Evolutionary conservation across 2,888 invertebrate species (phyloP).

Genomic region (Scaptomyza flava): DNA sequence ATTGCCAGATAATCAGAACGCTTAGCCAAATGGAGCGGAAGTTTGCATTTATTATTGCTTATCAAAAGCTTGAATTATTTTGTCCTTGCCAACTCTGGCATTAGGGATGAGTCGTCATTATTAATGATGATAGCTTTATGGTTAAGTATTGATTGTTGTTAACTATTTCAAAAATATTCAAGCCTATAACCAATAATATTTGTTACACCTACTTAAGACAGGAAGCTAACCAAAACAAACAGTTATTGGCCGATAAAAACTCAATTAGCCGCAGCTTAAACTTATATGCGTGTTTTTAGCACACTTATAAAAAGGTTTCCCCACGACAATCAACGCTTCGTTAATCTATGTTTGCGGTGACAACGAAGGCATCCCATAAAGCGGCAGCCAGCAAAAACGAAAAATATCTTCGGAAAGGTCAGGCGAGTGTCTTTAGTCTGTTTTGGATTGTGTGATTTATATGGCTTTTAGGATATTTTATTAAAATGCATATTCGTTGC

Average conservation of each 20-base stretch:
- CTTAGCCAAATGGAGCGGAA: constrained; percentile 9
- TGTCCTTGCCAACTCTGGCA: background rate
- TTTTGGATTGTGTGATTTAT: constrained; percentile 82
- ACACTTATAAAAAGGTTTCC: constrained; percentile 1
- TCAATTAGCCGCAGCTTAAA: constrained; percentile 33
- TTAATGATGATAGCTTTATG: no score
- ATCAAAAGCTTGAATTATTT: background rate
- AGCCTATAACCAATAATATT: background rate
- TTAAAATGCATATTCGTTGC: constrained; percentile 85
- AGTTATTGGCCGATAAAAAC: constrained; percentile 48
- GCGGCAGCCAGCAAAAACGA: background rate
- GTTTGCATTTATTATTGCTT: constrained; percentile 11
- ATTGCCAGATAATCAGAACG: constrained; percentile 11
- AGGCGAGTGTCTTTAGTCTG: constrained; percentile 9
- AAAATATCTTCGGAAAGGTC: background rate
- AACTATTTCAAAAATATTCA: no score
- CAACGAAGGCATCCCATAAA: background rate
- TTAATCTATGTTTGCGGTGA: constrained; percentile 6
- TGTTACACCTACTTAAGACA: constrained; percentile 18
- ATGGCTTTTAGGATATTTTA: constrained; percentile 85
- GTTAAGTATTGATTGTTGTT: no score
- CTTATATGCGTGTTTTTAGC: background rate
- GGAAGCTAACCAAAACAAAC: constrained; percentile 42
- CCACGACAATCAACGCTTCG: background rate
- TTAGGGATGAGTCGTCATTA: background rate